phyloP scores from a whole-genome alignment of 2,113 vertebrate genomes.

The Conger conger region DNA sequence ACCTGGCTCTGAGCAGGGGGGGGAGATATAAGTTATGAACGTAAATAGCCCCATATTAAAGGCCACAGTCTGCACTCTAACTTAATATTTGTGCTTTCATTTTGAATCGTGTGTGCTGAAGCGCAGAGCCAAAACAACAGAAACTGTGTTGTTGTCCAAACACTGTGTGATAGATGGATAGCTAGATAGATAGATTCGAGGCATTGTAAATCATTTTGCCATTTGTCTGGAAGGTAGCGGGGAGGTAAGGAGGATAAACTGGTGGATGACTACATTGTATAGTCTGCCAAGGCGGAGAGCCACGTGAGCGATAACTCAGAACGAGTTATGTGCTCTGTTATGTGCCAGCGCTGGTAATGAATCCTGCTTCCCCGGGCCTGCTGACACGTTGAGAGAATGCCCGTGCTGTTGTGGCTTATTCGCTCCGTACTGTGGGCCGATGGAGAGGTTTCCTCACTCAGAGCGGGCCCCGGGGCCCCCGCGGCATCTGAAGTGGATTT shows the following conservation, averaged over 20 bases:
- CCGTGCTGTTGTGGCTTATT: background rate
- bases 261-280: no score
- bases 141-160: no score
- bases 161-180: background rate
- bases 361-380: background rate
- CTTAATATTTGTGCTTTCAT: no score
- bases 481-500: background rate
- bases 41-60: no score
- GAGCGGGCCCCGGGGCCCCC: background rate
- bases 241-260: no score
- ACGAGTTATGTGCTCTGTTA: background rate
- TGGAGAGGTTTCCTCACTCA: background rate
- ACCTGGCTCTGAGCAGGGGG: background rate
- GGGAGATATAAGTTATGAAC: no score
- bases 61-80: no score
- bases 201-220: no score
- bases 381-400: background rate
- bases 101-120: no score
- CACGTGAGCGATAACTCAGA: background rate
- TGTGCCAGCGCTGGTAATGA: background rate
- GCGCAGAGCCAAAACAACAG: no score
- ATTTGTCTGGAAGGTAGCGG: no score
- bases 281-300: no score
- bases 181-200: background rate
- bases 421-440: background rate